Evolutionary conservation across 2,113 vertebrate species (phyloP).

Genomic region (Pangasianodon hypophthalmus): DNA sequence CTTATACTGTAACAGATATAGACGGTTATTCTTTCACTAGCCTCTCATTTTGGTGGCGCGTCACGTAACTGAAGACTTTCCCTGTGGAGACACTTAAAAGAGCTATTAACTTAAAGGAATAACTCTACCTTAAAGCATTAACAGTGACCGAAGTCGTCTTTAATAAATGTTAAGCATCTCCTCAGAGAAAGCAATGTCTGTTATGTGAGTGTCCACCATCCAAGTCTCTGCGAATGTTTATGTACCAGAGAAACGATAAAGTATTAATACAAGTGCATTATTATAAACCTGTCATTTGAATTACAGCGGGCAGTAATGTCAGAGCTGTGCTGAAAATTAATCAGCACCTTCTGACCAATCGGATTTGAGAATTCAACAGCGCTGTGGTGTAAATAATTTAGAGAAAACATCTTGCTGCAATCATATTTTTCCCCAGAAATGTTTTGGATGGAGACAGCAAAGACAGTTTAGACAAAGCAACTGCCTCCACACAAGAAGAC

Average conservation of each 20-base stretch:
- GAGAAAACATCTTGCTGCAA: constrained; percentile 13
- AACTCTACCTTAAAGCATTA: not conserved
- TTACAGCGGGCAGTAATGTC: not conserved
- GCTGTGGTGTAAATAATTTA: not conserved
- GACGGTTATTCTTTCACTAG: not conserved
- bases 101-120: no score
- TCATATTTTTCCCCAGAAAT: constrained; percentile 14
- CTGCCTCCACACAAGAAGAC: constrained; percentile 29
- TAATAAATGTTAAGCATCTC: not conserved
- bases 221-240: not conserved
- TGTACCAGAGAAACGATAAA: not conserved
- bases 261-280: not conserved
- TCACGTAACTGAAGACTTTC: not conserved
- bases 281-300: not conserved
- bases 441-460: constrained; percentile 15
- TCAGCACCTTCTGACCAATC: constrained; percentile 4
- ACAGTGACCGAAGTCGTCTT: not conserved
- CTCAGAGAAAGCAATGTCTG: not conserved
- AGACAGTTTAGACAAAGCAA: constrained; percentile 34
- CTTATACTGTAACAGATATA: not conserved
- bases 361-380: not conserved
- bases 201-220: not conserved
- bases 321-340: not conserved
- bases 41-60: not conserved
- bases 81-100: not conserved